phyloP scores from a whole-genome alignment of 1,140 invertebrate species.

The Heliconius hewitsoni region DNA sequence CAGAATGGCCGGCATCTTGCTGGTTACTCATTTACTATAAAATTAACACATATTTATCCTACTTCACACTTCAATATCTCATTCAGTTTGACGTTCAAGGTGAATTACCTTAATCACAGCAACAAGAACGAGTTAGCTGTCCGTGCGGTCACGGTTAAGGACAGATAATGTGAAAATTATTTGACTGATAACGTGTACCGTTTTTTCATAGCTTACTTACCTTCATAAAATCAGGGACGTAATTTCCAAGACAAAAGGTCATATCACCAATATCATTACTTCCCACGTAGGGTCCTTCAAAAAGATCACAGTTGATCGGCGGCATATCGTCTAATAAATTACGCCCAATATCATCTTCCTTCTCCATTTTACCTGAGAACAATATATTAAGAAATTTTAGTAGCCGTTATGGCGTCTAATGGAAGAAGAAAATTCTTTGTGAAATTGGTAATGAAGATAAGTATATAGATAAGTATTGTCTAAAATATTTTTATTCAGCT shows the following conservation, averaged over 20 bases:
- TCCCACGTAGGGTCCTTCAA: slow-evolving; percentile 57
- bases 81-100: slow-evolving; percentile 1
- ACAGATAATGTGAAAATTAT: slow-evolving; percentile 4
- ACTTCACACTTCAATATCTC: background rate
- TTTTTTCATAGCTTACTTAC: slow-evolving; percentile 55
- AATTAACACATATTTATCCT: background rate
- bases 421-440: no score
- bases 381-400: background rate
- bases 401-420: no score
- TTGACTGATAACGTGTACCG: slow-evolving; percentile 2
- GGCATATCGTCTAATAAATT: slow-evolving; percentile 69
- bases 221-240: slow-evolving; percentile 92
- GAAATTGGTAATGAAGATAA: no score
- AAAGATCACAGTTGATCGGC: slow-evolving; percentile 62
- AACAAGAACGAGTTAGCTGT: background rate
- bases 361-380: slow-evolving; percentile 55
- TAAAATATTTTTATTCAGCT: no score
- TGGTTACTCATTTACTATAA: background rate
- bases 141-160: slow-evolving; percentile 1
- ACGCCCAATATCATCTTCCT: slow-evolving; percentile 62
- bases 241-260: slow-evolving; percentile 92
- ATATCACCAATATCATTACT: slow-evolving; percentile 87
- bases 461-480: no score
- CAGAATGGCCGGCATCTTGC: background rate
- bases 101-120: background rate